Evolutionary conservation across 2,113 vertebrate species (phyloP).

Genomic region (Naja naja): DNA sequence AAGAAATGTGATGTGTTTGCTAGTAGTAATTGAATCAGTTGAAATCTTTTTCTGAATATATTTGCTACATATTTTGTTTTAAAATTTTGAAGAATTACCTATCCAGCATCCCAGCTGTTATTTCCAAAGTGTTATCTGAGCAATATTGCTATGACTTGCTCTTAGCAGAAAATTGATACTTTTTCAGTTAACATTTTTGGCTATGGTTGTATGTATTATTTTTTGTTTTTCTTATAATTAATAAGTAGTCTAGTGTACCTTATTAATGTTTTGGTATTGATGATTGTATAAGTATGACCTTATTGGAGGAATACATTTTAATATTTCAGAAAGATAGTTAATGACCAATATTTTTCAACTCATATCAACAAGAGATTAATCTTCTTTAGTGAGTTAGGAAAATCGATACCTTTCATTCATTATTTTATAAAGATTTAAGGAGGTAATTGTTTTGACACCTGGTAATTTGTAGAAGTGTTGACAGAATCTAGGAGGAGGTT

Average conservation of each 20-base stretch:
- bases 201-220: background rate
- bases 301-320: background rate
- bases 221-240: background rate
- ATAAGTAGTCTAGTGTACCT: background rate
- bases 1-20: background rate
- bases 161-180: background rate
- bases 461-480: background rate
- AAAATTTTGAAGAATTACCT: background rate
- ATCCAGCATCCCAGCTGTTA: background rate
- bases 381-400: background rate
- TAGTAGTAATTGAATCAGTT: background rate
- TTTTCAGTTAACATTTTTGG: background rate
- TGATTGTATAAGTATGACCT: background rate
- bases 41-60: background rate
- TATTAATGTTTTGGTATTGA: background rate
- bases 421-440: background rate
- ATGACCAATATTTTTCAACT: background rate
- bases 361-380: background rate
- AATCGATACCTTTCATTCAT: background rate
- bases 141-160: background rate
- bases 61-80: background rate
- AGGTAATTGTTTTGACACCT: background rate
- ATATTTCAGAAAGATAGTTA: background rate
- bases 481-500: background rate
- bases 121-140: background rate